Percentiles rank a stretch among this genome's conserved stretches.
Conservation (phyloP, 2,888 invertebrate species). For the Phorcus lineatus region DNA sequence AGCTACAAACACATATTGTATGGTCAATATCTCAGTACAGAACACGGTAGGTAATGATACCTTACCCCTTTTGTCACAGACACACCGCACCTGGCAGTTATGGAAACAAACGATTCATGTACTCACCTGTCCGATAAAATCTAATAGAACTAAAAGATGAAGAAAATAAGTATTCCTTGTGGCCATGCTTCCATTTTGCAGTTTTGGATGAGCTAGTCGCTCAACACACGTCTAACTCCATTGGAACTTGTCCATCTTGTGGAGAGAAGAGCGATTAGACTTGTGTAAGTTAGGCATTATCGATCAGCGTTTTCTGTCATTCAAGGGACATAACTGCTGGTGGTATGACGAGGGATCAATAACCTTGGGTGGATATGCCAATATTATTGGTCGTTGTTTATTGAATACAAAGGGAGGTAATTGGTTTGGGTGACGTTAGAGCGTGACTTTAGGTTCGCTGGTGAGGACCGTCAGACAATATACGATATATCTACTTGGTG, state of each 20-base stretch:
- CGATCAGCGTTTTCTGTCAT: too few species aligned
- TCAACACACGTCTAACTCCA: background rate
- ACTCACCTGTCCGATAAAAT: background rate
- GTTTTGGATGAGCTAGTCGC: background rate
- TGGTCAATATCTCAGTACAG: background rate
- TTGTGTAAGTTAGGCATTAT: background rate
- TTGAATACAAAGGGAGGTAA: background rate
- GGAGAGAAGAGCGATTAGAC: background rate
- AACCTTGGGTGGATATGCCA: background rate
- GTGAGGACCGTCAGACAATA: too few species aligned
- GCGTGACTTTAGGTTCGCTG: too few species aligned
- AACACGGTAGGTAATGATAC: too few species aligned
- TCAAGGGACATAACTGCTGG: background rate
- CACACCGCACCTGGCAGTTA: background rate
- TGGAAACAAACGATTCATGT: background rate
- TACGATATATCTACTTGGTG: too few species aligned
- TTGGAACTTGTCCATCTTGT: background rate
- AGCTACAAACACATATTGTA: background rate
- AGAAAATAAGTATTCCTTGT: background rate
- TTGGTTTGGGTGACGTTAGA: background rate
- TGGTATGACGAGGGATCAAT: background rate
- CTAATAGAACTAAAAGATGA: background rate
- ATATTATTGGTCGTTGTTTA: background rate
- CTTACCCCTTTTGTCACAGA: too few species aligned
- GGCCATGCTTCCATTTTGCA: constrained; percentile 1